Base-by-base conservation (phyloP, 2,113 vertebrate species). In the Gadus macrocephalus region DNA sequence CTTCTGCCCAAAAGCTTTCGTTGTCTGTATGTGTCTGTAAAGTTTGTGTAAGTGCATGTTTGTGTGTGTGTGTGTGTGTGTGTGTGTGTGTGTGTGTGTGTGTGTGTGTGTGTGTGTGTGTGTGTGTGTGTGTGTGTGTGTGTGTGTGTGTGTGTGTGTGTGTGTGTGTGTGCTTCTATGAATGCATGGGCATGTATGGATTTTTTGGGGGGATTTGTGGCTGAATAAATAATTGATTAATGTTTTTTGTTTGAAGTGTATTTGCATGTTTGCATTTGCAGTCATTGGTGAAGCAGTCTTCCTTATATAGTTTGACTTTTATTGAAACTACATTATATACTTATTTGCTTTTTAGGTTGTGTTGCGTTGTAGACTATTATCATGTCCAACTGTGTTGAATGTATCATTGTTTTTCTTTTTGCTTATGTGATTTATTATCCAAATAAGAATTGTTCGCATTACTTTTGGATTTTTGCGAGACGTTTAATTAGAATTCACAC, bases 401-500 rank as follows among this genome's bases (percentile, higher is more conserved):
- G 5, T 59, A 6, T 63, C 49, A 6, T 66, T 31, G 31, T 31
- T 31, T 0, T 31, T 31, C 4, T 59, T 59, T 70, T 42, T 76
- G 64, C 73, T n/a, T 38, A 4, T 70, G 60, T 20, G 75, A 73
- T 66, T 62, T 31, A 66, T 68, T 31, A 76, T 70, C 60, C 70
- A 19, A 76, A 70, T 74, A 35, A 73, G 66, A 68, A 67, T 79
- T 68, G 78, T 73, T 79, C 70, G 75, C 77, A 64, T 63, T 8
- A 53, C 38, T 15, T 83, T 80, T 77, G 85, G 85, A 83, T 83
- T 78, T 86, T 84, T 75, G 69, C 78, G 86, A 67, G 73, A 86
- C 67, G 42, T 81, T 83, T 90, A 88, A 89, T 90, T 88, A 80
- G 85, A 86, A 72, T 90, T 90, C 89, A 88, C 89, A 89, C 88